Evolutionary conservation across 2,113 vertebrate genomes (phyloP).

Genomic region (Phoenicopterus ruber): DNA sequence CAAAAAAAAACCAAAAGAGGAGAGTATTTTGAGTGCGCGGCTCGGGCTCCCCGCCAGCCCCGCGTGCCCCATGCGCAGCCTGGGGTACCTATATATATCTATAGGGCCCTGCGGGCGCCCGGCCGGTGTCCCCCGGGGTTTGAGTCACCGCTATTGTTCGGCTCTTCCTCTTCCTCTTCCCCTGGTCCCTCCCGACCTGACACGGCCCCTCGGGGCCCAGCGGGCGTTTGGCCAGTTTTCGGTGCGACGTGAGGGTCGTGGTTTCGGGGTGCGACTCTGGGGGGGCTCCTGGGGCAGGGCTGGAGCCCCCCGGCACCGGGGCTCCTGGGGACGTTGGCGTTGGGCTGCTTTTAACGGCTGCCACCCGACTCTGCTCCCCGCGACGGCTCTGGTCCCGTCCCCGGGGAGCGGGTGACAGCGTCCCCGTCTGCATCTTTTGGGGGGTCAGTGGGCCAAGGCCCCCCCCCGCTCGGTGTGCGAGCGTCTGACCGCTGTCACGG

Average conservation of each 20-base stretch:
- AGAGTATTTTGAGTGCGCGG: background rate
- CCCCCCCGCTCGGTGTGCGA: accelerated
- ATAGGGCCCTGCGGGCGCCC: background rate
- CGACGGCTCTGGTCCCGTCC: accelerated
- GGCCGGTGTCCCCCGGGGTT: background rate
- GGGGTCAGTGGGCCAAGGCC: background rate
- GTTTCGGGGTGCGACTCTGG: background rate
- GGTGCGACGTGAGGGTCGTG: background rate
- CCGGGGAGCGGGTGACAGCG: background rate
- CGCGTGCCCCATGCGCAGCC: accelerated
- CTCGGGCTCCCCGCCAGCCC: background rate
- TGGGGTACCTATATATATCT: background rate
- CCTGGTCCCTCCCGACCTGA: background rate
- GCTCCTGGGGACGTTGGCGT: background rate
- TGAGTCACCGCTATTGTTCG: constrained; percentile 38
- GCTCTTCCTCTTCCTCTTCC: constrained; percentile 60
- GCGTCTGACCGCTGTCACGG: accelerated
- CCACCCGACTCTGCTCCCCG: accelerated
- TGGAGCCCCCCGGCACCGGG: background rate
- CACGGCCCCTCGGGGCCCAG: background rate
- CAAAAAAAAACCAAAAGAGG: background rate
- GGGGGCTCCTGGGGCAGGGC: no score
- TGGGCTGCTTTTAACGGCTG: background rate
- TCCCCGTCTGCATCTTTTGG: background rate
- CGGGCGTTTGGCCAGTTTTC: background rate